phyloP scores from a whole-genome alignment of 2,113 vertebrate species.

The Pantherophis guttatus region DNA sequence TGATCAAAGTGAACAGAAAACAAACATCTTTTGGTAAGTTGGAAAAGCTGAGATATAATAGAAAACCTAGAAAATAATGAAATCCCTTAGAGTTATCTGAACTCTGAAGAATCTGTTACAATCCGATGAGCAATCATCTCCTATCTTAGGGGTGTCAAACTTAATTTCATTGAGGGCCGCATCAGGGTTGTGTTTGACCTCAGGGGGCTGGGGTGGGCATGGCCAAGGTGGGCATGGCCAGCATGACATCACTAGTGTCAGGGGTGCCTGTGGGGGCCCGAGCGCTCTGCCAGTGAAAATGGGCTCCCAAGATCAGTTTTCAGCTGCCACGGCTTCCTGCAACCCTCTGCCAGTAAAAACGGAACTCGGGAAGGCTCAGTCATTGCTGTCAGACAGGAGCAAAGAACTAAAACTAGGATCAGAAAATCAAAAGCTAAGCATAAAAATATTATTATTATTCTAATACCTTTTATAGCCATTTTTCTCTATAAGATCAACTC shows the following conservation, averaged over 20 bases:
- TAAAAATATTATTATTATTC: not conserved
- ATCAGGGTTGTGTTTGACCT: no score
- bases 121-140: not conserved
- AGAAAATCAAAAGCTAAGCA: not conserved
- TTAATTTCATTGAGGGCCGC: no score
- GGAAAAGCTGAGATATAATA: conserved; percentile 1
- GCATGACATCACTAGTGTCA: no score
- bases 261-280: no score
- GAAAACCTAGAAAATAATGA: not conserved
- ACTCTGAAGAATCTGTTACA: not conserved
- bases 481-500: not conserved
- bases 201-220: no score
- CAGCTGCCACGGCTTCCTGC: no score
- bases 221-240: no score
- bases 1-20: not conserved
- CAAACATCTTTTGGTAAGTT: not conserved
- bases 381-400: not conserved
- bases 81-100: not conserved
- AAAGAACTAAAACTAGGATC: not conserved
- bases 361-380: not conserved
- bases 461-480: not conserved
- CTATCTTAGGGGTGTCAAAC: not conserved
- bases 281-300: no score
- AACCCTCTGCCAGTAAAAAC: no score
- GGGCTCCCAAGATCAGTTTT: no score